These are phyloP conservation scores for Romanogobio albipinnatus DNA, from an alignment of 2,113 vertebrate species.

Conservation along the genomic window DNA sequence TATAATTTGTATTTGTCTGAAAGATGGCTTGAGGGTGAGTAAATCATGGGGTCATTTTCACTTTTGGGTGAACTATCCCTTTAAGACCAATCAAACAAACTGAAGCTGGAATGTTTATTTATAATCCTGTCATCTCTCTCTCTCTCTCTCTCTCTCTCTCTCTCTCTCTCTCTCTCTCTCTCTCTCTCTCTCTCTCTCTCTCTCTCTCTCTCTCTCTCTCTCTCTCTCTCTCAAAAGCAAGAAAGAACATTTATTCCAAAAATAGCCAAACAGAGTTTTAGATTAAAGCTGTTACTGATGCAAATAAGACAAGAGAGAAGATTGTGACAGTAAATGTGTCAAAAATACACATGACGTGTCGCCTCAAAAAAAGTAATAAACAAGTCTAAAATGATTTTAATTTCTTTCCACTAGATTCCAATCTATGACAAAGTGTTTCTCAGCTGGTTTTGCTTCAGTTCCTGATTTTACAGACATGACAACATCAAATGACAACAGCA, in stretches of 20 bases:
- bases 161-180: conserved; percentile 38
- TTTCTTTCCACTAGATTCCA: neutral
- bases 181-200: conserved; percentile 33
- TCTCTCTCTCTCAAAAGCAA: conserved; percentile 36
- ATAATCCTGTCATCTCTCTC: conserved; percentile 16
- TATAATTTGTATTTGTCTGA: too few species aligned
- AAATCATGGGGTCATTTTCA: too few species aligned
- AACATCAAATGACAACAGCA: neutral
- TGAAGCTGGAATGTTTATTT: conserved; percentile 60
- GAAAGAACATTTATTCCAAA: neutral
- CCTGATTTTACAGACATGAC: neutral
- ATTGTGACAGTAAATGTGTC: neutral
- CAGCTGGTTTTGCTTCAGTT: neutral
- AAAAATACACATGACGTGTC: neutral
- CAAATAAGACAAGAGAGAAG: neutral
- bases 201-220: neutral
- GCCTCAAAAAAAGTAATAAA: neutral
- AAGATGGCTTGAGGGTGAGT: too few species aligned
- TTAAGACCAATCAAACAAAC: conserved; percentile 51
- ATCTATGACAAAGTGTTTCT: neutral
- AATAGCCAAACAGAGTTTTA: neutral
- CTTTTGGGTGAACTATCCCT: too few species aligned
- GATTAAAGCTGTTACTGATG: neutral
- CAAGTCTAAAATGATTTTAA: neutral
- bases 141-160: neutral